A percentile compares a stretch with the other conserved stretches of the same genome.
phyloP scores from a whole-genome alignment of 2,888 invertebrate species.

The Morpho deidamia region DNA sequence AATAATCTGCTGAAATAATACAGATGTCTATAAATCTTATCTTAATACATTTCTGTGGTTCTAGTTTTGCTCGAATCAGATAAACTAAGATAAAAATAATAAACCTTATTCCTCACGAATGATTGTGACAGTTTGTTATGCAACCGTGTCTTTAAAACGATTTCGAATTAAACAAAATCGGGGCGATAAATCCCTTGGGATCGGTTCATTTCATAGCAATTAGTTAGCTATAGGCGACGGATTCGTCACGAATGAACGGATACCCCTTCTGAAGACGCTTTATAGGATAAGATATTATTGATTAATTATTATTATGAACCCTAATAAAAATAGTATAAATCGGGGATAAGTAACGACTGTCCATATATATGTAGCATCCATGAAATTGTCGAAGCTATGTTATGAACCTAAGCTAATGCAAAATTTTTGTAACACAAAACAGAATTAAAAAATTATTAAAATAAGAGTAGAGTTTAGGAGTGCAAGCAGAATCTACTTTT shows the following conservation, averaged over 20 bases:
- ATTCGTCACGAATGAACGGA: constrained; percentile 72
- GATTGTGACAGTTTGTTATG: constrained; percentile 2
- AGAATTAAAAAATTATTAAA: too few relatives aligned
- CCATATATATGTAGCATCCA: neutral
- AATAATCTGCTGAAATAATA: too few relatives aligned
- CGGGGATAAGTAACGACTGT: too few relatives aligned
- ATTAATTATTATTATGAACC: neutral
- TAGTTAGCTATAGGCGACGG: constrained; percentile 69
- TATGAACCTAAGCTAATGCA: too few relatives aligned
- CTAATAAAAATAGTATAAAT: neutral
- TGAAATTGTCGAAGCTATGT: too few relatives aligned
- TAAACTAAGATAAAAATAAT: neutral
- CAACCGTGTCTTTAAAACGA: constrained; percentile 4
- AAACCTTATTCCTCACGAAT: neutral
- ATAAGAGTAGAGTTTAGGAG: too few relatives aligned
- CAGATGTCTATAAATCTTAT: too few relatives aligned
- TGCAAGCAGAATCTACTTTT: too few relatives aligned
- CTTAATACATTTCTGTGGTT: too few relatives aligned
- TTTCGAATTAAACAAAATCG: constrained; percentile 67
- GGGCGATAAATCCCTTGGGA: constrained; percentile 54
- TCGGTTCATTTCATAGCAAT: constrained; percentile 75
- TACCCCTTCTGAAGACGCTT: constrained; percentile 58
- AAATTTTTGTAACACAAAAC: too few relatives aligned
- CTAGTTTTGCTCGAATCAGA: neutral
- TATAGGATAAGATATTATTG: constrained; percentile 25